Base-by-base conservation (phyloP, 2,888 invertebrate species). In the Elmis aenea region DNA sequence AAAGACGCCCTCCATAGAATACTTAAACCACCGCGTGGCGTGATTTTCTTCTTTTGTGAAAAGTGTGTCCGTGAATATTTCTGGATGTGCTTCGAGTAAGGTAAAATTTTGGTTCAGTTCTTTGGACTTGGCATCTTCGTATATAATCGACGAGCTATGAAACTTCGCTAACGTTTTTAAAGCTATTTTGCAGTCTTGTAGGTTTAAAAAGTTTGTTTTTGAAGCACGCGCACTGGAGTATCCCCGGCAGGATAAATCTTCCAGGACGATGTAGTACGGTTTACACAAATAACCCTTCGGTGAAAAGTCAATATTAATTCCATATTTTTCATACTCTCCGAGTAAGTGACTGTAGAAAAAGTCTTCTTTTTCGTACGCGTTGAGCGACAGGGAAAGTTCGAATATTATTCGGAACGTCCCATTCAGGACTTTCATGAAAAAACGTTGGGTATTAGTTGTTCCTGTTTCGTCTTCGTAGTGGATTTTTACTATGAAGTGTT, bases 131-230 rank as follows among this genome's bases (percentile, higher is more conserved):
- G 51, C 58, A 38, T 68, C 63, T 57, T 77, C 75, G 45, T 64
- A 73, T 26, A 74, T 58, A 6, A 76, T 65, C 3, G 70, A 64
- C n/a, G 69, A 62, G 0, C 71, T 68, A 38, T 77, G 77, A 42
- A 76, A 71, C 48, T 71, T 67, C 1, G 75, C 71, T 16, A 77
- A 48, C 2, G 71, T 64, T 35, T 62, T 59, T 27, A 76, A 55
- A 16, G 72, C 72, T 49, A 66, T 61, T 15, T 68, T 50, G 6
- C 70, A 73, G 44, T 76, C 75, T 1, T 64, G 58, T 30, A 67
- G 55, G 41, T 75, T 73, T 26, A 75, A 71, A 2, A 55, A 37
- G 9, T 9, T 8, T 8, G 13, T 11, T 25, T 57, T 58, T 3
- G 35, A 9, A 14, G 36, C n/a, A 6, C 8, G 5, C 9, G 45